Conservation (phyloP, 2,888 invertebrate species). For the Orthosia gothica region DNA sequence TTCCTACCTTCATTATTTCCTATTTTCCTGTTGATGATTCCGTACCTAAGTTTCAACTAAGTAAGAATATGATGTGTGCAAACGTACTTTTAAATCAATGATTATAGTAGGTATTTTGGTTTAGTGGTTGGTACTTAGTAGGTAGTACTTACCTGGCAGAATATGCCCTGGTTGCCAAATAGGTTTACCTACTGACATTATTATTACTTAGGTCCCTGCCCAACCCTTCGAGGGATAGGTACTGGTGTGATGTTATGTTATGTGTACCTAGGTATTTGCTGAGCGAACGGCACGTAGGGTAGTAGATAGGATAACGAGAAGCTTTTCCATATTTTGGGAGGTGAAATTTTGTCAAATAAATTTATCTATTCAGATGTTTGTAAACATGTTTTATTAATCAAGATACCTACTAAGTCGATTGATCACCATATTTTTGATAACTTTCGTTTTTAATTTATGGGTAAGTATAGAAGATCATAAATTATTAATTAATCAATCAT, state of each 20-base stretch:
- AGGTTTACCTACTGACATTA: not conserved
- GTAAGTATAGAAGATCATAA: constrained; percentile 2
- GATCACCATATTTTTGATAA: constrained; percentile 37
- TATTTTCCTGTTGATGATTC: constrained; percentile 16
- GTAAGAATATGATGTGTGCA: too few relatives aligned
- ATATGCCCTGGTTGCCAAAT: not conserved
- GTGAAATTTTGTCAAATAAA: constrained; percentile 33
- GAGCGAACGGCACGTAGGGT: too few relatives aligned
- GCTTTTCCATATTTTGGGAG: constrained; percentile 16
- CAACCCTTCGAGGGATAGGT: too few relatives aligned
- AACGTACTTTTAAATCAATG: not conserved
- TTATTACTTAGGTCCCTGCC: not conserved
- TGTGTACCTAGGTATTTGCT: too few relatives aligned
- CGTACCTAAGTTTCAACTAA: not conserved
- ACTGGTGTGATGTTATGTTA: too few relatives aligned
- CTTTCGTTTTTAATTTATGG: constrained; percentile 32
- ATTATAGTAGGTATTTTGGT: not conserved
- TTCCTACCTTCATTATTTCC: not conserved
- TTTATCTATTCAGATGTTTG: constrained; percentile 5
- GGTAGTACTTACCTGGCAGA: too few relatives aligned
- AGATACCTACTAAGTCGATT: not conserved
- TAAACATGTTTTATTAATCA: constrained; percentile 14
- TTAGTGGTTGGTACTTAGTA: not conserved
- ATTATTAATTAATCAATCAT: constrained; percentile 10
- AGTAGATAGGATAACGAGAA: too few relatives aligned